Evolutionary conservation across 2,888 invertebrate species (phyloP), one percentile per base, ranked within the genome.

Genomic region (Hyposoter dolosus): DNA sequence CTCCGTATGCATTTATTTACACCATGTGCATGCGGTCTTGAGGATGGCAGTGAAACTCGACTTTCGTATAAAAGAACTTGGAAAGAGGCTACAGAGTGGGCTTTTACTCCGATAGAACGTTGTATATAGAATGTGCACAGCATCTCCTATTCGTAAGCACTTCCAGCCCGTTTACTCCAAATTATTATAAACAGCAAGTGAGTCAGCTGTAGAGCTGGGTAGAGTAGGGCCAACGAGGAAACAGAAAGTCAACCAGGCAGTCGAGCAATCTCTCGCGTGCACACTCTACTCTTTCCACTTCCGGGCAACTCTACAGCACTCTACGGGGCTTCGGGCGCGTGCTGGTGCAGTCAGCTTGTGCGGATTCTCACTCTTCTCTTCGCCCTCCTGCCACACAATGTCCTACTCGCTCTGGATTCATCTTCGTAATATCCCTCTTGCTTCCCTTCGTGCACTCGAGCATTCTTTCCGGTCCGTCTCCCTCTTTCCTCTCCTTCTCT

Each of bases 151-250:
- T 84, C 60, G 84, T 83, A 82, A 87, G 84, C 74, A 83, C 87
- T 88, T 88, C 84, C 81, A 84, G 85, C 80, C 77, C 86, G 87
- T 84, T 88, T 87, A 85, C 82, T 88, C 83, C 84, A 84, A 88
- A 88, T 89, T 88, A 89, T 89, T 87, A 88, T 88, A 87, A 88
- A 89, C 87, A 88, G 80, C 85, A 79, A 75, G 84, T 82, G 75
- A 84, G 82, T 84, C 65, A 83, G 80, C 76, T 69, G 80, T 76
- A 56, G 56, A 83, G 80, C 72, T 47, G 56, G 77, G 83, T 66
- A 43, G 68, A 56, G 66, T 68, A 32, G 47, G 60, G 63, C 53
- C 65, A 81, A 82, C 74, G 75, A 74, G 74, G 35, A 82, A 82
- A 82, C 75, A 45, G 74, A 82, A 66, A 82, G 75, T 75, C 81